A percentile compares a stretch with the other conserved stretches of the same genome.
phyloP scores from a whole-genome alignment of 1,140 invertebrate species.

The Cydia splendana region DNA sequence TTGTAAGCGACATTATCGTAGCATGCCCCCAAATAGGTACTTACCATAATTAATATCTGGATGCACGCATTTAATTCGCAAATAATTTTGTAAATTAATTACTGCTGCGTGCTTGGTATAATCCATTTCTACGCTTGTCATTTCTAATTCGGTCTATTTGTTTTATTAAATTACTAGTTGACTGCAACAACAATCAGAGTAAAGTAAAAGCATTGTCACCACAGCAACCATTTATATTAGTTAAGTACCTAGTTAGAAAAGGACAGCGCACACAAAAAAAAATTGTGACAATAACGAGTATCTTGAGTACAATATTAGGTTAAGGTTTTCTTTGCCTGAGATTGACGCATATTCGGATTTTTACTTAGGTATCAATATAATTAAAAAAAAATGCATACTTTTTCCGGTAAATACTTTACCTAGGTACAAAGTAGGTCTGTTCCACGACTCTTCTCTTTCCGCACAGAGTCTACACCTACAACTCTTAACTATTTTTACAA shows the following conservation, averaged over 20 bases:
- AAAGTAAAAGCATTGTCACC: neutral
- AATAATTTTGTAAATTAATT: constrained; percentile 88
- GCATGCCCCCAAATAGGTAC: constrained; percentile 36
- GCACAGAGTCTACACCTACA: too few species aligned
- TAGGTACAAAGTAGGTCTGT: too few species aligned
- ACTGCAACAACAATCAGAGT: neutral
- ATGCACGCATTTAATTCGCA: constrained; percentile 89
- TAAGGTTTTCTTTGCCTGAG: too few species aligned
- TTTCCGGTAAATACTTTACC: too few species aligned
- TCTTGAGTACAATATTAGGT: too few species aligned
- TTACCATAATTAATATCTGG: constrained; percentile 91
- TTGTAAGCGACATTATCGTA: too few species aligned
- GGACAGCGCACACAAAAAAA: neutral
- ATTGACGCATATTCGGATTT: too few species aligned
- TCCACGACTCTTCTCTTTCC: too few species aligned
- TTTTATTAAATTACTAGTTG: neutral
- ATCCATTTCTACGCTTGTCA: neutral
- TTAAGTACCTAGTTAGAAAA: neutral
- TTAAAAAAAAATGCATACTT: too few species aligned
- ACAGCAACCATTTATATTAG: constrained; percentile 2
- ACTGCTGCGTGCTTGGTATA: constrained; percentile 82
- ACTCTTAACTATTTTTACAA: too few species aligned
- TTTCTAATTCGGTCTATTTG: neutral
- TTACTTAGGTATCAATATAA: too few species aligned
- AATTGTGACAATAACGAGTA: too few species aligned